Base-by-base conservation (phyloP, 2,797 vertebrate species). In the Adrianichthys oophorus region DNA sequence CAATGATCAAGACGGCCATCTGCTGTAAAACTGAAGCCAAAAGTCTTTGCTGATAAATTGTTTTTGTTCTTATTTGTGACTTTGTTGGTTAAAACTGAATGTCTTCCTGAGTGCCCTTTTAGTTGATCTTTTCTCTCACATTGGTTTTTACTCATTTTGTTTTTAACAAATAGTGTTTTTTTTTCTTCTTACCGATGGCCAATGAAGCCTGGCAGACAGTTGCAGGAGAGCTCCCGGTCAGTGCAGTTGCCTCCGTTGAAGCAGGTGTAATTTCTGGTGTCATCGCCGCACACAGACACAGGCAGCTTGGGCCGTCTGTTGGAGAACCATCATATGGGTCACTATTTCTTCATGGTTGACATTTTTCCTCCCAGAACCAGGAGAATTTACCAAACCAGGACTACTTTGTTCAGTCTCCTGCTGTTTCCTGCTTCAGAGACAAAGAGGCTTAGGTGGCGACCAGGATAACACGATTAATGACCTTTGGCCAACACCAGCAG, bases 161-260 rank as follows among this genome's bases (percentile, higher is more conserved):
- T 15, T 17, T 13, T 14, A 18, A 3, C 5, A 18, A 29, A 32
- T 5, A 6, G 14, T 43, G 15, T 4, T 53, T 4, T 42, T 15
- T 24, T 29, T 15, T 37, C 10, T 15, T 69, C 93, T 91, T 85
- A 96, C 97, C 94, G 57, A 78, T 93, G 91, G 80, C 96, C 95
- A 0, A 62, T 79, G 76, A 95, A 97, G 15, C 95, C 95, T 0
- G 93, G 69, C 1, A 64, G 75, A 80, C 95, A 96, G 59, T 77
- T 44, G 1, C 96, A 97, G 19, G 73, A 85, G 52, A 93, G 51
- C 40, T 78, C 73, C 7, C 88, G 64, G 45, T 92, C 84, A 0
- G 91, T 91, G 84, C 96, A 97, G 92, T 94, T 95, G 41, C 95
- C 94, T 0, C 93, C 93, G 4, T 95, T 95, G 87, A 93, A 95